Percentiles rank a stretch among this genome's conserved stretches.
Conservation (phyloP, 2,113 vertebrate genomes). For the Neotoma lepida region DNA sequence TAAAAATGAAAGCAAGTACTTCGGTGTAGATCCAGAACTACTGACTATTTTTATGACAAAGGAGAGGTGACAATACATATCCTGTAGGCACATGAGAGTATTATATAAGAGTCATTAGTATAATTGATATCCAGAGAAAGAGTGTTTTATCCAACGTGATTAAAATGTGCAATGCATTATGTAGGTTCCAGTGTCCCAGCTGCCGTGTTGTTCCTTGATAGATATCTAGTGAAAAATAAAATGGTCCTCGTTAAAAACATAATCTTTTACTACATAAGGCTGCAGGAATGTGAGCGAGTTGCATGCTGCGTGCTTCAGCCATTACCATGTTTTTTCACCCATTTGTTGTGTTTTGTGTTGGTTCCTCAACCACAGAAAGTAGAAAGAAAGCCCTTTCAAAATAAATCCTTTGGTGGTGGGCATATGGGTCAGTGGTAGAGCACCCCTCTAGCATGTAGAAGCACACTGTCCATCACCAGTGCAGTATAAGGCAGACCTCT, state of each 20-base stretch:
- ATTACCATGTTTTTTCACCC: not conserved
- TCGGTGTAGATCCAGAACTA: conserved; percentile 82
- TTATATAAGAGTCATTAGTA: conserved; percentile 89
- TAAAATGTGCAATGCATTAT: conserved; percentile 87
- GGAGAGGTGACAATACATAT: conserved; percentile 86
- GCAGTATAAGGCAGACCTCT: not conserved
- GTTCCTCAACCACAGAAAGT: not conserved
- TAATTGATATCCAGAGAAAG: conserved; percentile 88
- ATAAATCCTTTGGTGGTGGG: not conserved
- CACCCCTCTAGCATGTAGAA: too few relatives aligned
- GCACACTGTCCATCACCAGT: not conserved
- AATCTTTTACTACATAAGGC: conserved; percentile 74
- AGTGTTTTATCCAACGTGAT: conserved; percentile 87
- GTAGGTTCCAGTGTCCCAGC: conserved; percentile 83
- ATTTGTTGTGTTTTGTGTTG: conserved; percentile 20
- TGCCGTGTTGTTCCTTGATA: conserved; percentile 82
- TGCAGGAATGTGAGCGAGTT: conserved; percentile 53
- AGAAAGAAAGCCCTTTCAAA: not conserved
- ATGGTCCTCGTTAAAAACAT: conserved; percentile 75
- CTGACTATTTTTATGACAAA: conserved; percentile 88
- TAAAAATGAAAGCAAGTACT: conserved; percentile 86
- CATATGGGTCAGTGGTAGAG: too few relatives aligned
- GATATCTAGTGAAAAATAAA: conserved; percentile 81
- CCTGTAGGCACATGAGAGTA: conserved; percentile 84
- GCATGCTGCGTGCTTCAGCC: not conserved